These are phyloP conservation scores for Lithophane leautieri DNA, from an alignment of 2,888 invertebrate genomes.

Conservation along the genomic window DNA sequence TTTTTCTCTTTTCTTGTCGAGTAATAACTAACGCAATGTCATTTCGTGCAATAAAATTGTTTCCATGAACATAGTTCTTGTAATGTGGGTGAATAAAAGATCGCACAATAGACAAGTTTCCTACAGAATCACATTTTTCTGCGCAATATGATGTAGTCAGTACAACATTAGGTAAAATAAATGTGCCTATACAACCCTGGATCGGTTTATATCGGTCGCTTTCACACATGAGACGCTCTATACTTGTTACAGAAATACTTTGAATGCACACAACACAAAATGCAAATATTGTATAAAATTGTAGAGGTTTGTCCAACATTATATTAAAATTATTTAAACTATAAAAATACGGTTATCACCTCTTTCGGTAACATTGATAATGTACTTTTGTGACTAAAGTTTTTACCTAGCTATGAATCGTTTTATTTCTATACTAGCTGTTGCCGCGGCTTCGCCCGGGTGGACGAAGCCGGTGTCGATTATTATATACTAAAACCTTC, in stretches of 20 bases:
- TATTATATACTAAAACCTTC: too few species aligned
- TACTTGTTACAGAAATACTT: conserved; percentile 65
- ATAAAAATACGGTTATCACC: conserved; percentile 41
- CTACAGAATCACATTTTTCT: conserved; percentile 70
- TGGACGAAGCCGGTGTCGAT: too few species aligned
- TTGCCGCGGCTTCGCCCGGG: too few species aligned
- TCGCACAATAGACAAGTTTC: conserved; percentile 52
- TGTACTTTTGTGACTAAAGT: conserved; percentile 34
- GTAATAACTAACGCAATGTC: conserved; percentile 64
- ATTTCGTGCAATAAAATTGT: conserved; percentile 43
- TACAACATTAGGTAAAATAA: conserved; percentile 71
- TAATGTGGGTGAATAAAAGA: conserved; percentile 60
- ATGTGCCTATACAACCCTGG: conserved; percentile 76
- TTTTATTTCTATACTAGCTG: conserved; percentile 25
- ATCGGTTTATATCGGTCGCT: conserved; percentile 53
- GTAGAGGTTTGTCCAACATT: conserved; percentile 42
- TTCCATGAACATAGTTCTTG: conserved; percentile 51
- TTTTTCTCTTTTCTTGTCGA: conserved; percentile 27
- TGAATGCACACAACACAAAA: conserved; percentile 35
- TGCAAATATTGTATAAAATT: conserved; percentile 39
- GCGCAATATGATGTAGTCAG: conserved; percentile 78
- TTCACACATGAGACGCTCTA: conserved; percentile 72
- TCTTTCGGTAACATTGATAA: conserved; percentile 11
- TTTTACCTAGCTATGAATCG: conserved; percentile 5
- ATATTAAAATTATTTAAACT: conserved; percentile 21